phyloP scores from a whole-genome alignment of 2,113 vertebrate genomes.

The Etheostoma cragini region DNA sequence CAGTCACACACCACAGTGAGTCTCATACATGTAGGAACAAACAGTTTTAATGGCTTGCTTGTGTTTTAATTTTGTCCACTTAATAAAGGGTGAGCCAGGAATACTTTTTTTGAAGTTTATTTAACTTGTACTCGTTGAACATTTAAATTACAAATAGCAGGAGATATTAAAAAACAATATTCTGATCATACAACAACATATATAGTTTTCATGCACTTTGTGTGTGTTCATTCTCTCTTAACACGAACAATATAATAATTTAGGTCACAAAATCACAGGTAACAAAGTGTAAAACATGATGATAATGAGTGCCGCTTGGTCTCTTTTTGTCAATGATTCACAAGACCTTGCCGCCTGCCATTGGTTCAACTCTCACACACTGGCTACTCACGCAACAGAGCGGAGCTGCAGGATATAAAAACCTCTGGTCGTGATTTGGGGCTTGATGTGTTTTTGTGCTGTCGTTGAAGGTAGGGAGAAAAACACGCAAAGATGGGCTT shows the following conservation, averaged over 20 bases:
- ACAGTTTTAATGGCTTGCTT: neutral
- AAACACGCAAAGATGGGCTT: slow-evolving; percentile 47
- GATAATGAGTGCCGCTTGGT: neutral
- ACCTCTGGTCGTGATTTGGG: accelerated
- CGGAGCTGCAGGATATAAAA: slow-evolving; percentile 18
- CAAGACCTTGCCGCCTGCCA: neutral
- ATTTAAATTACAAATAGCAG: neutral
- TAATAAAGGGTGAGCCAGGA: neutral
- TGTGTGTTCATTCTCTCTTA: neutral
- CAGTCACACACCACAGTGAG: neutral
- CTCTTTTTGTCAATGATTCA: slow-evolving; percentile 24
- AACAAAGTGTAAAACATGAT: neutral
- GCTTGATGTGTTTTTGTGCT: neutral
- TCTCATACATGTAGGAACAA: neutral
- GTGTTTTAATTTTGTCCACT: neutral
- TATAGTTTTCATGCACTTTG: neutral
- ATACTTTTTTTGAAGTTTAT: no score
- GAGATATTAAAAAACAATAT: neutral
- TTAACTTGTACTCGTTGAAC: neutral
- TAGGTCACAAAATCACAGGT: neutral
- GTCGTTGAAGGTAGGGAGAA: neutral
- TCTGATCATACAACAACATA: neutral
- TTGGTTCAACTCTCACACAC: slow-evolving; percentile 59
- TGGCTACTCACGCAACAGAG: neutral
- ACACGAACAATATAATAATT: neutral